These are phyloP conservation scores for Martes martes DNA, from an alignment of 2,113 vertebrate genomes.

Conservation along the genomic window DNA sequence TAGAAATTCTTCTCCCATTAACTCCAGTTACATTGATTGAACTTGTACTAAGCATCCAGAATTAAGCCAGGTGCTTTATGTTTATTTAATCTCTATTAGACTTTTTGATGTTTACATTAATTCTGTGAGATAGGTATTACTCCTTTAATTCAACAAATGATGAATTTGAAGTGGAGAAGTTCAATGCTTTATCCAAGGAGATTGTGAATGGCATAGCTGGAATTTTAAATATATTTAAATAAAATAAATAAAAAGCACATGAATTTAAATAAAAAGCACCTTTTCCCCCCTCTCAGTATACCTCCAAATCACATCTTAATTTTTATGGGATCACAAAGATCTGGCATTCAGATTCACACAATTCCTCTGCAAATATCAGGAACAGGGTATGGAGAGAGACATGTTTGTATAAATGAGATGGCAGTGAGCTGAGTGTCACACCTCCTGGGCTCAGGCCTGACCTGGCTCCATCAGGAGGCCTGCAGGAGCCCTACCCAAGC, in stretches of 20 bases:
- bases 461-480: background rate
- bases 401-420: background rate
- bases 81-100: background rate
- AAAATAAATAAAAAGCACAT: background rate
- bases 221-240: slow-evolving; percentile 29
- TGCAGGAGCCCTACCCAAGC: background rate
- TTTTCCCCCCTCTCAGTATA: background rate
- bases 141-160: slow-evolving; percentile 5
- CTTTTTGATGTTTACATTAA: background rate
- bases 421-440: background rate
- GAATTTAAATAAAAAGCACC: background rate
- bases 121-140: background rate
- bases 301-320: background rate
- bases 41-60: background rate
- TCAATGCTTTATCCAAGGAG: background rate
- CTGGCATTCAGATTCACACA: background rate
- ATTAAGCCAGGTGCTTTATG: background rate
- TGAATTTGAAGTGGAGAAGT: background rate
- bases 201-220: background rate
- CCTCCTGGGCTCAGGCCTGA: background rate
- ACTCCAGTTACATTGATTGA: background rate
- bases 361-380: background rate
- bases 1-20: background rate
- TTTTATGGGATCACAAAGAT: background rate
- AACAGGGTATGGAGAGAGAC: background rate